A percentile compares a stretch with the other conserved stretches of the same genome.
phyloP scores from a whole-genome alignment of 2,797 vertebrate genomes.

The Antennarius maculatus region DNA sequence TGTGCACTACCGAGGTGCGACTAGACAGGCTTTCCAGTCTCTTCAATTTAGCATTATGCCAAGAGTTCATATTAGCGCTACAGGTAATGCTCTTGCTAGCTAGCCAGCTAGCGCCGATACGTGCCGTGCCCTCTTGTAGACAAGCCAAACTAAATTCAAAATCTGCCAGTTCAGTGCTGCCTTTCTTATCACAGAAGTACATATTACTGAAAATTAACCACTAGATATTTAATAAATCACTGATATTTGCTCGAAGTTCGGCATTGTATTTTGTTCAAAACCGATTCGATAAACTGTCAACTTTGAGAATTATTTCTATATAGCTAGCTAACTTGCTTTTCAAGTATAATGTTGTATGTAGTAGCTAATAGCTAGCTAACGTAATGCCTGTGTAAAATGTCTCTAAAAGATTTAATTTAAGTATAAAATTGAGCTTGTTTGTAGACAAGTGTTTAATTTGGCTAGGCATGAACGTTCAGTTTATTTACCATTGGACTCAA shows the following conservation, averaged over 20 bases:
- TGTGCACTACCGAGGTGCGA: not conserved
- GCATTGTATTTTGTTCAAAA: not conserved
- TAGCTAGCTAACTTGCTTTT: not conserved
- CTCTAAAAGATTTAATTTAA: not conserved
- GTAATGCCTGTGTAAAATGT: not conserved
- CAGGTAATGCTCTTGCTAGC: slow-evolving; percentile 59
- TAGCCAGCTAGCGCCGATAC: slow-evolving; percentile 47
- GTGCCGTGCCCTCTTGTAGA: slow-evolving; percentile 28
- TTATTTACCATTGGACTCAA: not conserved
- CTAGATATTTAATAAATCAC: not conserved
- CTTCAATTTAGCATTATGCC: slow-evolving; percentile 4
- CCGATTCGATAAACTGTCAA: slow-evolving; percentile 4
- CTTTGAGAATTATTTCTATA: slow-evolving; percentile 13
- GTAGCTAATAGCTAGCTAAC: slow-evolving; percentile 49
- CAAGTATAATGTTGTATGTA: slow-evolving; percentile 40
- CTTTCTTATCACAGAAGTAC: not conserved
- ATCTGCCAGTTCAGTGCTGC: slow-evolving; percentile 21
- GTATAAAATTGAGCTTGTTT: not conserved
- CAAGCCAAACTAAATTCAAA: slow-evolving; percentile 48
- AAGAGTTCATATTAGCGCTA: slow-evolving; percentile 30
- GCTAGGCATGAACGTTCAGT: rapidly evolving
- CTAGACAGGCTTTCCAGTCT: not conserved
- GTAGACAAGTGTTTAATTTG: not conserved
- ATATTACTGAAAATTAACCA: rapidly evolving
- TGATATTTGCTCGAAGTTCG: rapidly evolving